Evolutionary conservation across 92 coral and sea anemone species (phyloP), one percentile per base, ranked within the genome.

Genomic region (Epizoanthus stellaris): DNA sequence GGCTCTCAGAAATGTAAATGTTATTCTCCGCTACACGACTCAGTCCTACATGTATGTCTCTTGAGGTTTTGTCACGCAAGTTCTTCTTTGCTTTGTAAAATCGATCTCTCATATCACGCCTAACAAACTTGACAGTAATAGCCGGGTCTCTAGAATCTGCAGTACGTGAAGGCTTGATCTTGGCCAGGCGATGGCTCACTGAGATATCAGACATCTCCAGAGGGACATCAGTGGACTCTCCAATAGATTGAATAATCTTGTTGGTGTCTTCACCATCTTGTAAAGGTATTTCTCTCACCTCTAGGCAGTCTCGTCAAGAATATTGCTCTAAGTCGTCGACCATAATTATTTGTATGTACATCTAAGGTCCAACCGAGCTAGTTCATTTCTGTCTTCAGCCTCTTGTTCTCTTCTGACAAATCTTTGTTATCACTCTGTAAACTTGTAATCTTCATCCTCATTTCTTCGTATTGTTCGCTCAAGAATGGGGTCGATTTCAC

Each of bases 1-100:
- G 81, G 61, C 93, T 89, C 59, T 89, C 87, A 36, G 87, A 58
- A 56, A 89, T 86, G 45, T n/a, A 89, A 69, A 89, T 73, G 43
- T 67, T 89, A 25, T 62, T 57, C 30, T 86, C 76, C 3, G 45
- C 73, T 19, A 21, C 42, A 57, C 87, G 65, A 25, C 77, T 67
- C 56, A 80, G 70, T 6, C 90, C 90, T 25, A n/a, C n/a, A n/a
- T n/a, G n/a, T 25, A 81, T 23, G 70, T 83, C 83, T 49, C 38
- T 59, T 14, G 71, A 20, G 20, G 91, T 15, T 45, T 42, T n/a
- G 57, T 60, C 76, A 30, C 76, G 60, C 21, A 71, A 23, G 47
- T 23, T 23, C 25, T 23, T 72, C 47, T 57, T 21, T 10, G 61
- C 76, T 72, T 30, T 45, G 7, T 72, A 72, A 30, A 20, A 72